phyloP scores from a whole-genome alignment of 2,113 vertebrate species.

The Eulemur rufifrons region DNA sequence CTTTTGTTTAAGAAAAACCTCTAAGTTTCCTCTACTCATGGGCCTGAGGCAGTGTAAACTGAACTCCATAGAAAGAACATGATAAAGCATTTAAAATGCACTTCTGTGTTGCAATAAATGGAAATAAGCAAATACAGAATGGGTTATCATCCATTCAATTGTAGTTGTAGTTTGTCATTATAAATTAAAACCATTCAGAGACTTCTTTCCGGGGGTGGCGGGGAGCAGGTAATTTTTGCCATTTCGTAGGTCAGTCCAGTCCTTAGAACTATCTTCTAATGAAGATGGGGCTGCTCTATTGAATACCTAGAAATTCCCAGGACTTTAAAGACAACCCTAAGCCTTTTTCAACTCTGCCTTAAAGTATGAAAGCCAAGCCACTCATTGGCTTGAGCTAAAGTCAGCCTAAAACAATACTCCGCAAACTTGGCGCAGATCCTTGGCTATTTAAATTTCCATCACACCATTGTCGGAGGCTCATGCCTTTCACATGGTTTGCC shows the following conservation, averaged over 20 bases:
- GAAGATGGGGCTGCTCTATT: not conserved
- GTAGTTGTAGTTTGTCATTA: conserved; percentile 55
- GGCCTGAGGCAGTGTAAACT: conserved; percentile 77
- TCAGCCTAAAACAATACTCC: conserved; percentile 70
- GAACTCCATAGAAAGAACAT: conserved; percentile 71
- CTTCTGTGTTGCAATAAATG: conserved; percentile 51
- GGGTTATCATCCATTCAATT: conserved; percentile 68
- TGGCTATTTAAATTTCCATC: conserved; percentile 77
- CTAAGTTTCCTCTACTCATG: conserved; percentile 68
- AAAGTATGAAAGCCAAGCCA: conserved; percentile 52
- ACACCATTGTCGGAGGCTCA: conserved; percentile 70
- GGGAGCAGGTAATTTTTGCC: not conserved
- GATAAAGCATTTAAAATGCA: conserved; percentile 63
- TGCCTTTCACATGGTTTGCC: conserved; percentile 65
- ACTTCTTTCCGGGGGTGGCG: not conserved
- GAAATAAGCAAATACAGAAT: conserved; percentile 67
- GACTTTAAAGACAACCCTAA: conserved; percentile 31
- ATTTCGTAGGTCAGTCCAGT: conserved; percentile 1
- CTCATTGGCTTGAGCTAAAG: conserved; percentile 63
- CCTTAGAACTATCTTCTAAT: not conserved
- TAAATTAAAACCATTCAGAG: conserved; percentile 13
- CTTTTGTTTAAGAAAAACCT: conserved; percentile 78
- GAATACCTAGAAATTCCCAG: conserved; percentile 10
- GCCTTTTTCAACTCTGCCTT: conserved; percentile 60
- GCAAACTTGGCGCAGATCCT: conserved; percentile 46